phyloP scores from a whole-genome alignment of 2,113 vertebrate genomes.

The Odocoileus hemionus region DNA sequence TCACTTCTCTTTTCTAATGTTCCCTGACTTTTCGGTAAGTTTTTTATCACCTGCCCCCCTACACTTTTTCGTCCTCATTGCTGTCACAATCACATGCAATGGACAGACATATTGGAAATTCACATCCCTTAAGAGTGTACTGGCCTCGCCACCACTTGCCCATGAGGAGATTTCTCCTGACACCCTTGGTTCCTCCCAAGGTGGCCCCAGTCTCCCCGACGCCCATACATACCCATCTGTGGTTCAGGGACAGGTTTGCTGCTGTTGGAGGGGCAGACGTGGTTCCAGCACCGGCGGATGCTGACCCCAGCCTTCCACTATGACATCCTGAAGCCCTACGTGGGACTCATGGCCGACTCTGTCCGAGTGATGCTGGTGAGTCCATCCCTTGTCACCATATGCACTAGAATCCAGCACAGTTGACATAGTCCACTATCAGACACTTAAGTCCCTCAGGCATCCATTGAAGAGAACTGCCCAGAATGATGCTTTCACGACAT shows the following conservation, averaged over 20 bases:
- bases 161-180: background rate
- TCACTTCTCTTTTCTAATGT: no score
- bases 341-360: slow-evolving; percentile 84
- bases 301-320: slow-evolving; percentile 92
- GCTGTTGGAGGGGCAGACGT: no score
- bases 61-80: no score
- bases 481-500: background rate
- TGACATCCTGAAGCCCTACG: slow-evolving; percentile 85
- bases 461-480: no score
- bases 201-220: no score
- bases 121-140: no score
- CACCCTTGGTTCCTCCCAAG: background rate
- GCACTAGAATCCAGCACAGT: background rate
- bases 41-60: no score
- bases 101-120: no score
- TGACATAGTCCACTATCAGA: background rate
- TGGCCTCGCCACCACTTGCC: background rate
- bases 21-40: no score
- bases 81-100: no score
- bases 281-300: slow-evolving; percentile 66
- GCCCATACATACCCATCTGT: no score
- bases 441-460: background rate
- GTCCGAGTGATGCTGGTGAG: slow-evolving; percentile 86
- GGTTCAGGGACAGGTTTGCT: no score
- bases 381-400: background rate